Evolutionary conservation across 2,113 vertebrate genomes (phyloP).

Genomic region (Notechis scutatus): DNA sequence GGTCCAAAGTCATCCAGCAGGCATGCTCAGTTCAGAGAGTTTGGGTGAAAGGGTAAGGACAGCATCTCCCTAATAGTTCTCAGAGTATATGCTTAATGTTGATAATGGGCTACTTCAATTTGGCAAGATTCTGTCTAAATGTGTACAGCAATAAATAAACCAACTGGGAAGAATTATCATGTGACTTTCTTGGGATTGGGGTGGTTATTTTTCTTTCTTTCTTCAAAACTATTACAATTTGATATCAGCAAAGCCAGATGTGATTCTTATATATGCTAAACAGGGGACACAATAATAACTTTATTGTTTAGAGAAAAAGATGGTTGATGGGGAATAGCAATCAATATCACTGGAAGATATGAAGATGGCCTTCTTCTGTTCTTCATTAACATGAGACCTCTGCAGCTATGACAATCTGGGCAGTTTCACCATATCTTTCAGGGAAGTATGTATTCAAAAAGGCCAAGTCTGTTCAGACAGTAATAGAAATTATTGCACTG

Average conservation of each 20-base stretch:
- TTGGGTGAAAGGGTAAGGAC: neutral
- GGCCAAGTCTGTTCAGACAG: neutral
- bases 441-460: neutral
- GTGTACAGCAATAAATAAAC: too few relatives aligned
- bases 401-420: neutral
- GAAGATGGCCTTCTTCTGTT: neutral
- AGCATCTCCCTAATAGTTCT: too few relatives aligned
- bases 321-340: neutral
- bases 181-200: neutral
- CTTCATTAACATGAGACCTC: neutral
- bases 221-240: neutral
- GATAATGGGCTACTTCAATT: too few relatives aligned
- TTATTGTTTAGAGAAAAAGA: neutral
- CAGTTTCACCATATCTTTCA: neutral
- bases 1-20: neutral
- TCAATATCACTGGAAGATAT: neutral
- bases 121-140: too few relatives aligned
- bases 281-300: neutral
- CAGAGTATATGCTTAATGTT: too few relatives aligned
- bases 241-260: neutral
- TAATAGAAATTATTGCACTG: neutral
- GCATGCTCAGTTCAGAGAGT: neutral
- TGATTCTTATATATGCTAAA: neutral
- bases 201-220: neutral
- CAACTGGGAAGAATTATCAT: too few relatives aligned